A percentile compares a stretch with the other conserved stretches of the same genome.
These are phyloP conservation scores for Popillia japonica DNA, from an alignment of 1,140 invertebrate species.

Conservation along the genomic window DNA sequence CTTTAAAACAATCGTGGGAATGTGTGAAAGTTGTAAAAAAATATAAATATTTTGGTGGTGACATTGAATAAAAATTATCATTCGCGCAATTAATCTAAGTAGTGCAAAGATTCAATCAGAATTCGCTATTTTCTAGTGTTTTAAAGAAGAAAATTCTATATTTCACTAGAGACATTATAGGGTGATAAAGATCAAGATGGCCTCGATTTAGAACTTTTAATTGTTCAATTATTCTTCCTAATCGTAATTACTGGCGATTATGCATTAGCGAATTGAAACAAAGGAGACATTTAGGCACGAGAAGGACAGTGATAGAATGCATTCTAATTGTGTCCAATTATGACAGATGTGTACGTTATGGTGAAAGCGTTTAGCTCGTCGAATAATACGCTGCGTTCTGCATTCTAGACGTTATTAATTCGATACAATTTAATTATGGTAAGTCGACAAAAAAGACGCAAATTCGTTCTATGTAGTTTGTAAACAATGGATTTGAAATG, in stretches of 20 bases:
- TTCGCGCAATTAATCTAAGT: too few species aligned
- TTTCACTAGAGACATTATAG: too few species aligned
- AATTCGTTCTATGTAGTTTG: not conserved
- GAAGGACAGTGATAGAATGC: not conserved
- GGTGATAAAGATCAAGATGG: not conserved
- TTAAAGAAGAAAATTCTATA: too few species aligned
- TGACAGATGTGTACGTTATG: not conserved
- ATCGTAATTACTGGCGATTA: not conserved
- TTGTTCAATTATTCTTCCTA: too few species aligned
- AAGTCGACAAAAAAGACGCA: not conserved
- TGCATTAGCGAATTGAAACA: not conserved
- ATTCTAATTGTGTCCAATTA: constrained; percentile 24
- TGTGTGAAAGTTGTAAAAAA: too few species aligned
- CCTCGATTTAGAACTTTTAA: not conserved
- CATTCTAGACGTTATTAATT: not conserved
- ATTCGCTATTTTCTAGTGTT: too few species aligned
- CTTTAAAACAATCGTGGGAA: too few species aligned
- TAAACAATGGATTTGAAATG: not conserved
- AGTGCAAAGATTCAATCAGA: too few species aligned
- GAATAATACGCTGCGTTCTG: not conserved
- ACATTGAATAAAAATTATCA: too few species aligned
- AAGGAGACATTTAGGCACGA: not conserved
- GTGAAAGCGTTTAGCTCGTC: not conserved
- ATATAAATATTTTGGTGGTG: too few species aligned
- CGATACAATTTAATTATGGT: constrained; percentile 16